Conservation (phyloP, 92 coral and sea anemone genomes). For the Siderastrea siderea region DNA sequence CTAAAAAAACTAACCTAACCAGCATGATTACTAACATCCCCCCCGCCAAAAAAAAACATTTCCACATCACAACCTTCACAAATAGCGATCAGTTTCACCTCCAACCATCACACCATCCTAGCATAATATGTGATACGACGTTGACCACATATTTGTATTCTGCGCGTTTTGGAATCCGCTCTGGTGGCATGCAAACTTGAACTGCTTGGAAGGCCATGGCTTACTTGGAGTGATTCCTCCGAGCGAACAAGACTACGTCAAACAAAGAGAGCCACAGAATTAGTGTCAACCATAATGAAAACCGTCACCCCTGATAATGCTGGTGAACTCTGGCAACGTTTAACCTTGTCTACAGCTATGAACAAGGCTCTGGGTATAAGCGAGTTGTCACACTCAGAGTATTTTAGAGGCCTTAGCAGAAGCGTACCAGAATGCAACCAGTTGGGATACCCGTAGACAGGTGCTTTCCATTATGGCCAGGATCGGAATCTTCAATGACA, state of each 20-base stretch:
- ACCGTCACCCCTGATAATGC: constrained; percentile 22
- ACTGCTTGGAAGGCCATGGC: constrained; percentile 41
- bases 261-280: constrained; percentile 7
- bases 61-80: no score
- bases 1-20: no score
- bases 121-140: no score
- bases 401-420: constrained; percentile 44
- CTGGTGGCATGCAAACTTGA: constrained; percentile 21
- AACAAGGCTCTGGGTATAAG: constrained; percentile 40
- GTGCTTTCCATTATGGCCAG: constrained; percentile 35
- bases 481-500: constrained; percentile 16
- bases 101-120: no score
- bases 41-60: no score
- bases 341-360: constrained; percentile 40
- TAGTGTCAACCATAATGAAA: background rate
- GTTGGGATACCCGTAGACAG: constrained; percentile 62
- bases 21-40: no score
- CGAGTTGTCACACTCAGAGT: constrained; percentile 24
- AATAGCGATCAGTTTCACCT: no score
- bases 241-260: constrained; percentile 4
- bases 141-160: no score
- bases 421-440: constrained; percentile 44
- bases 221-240: constrained; percentile 1
- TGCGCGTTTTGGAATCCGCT: no score
- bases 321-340: constrained; percentile 32